Evolutionary conservation across 2,113 vertebrate genomes (phyloP).

Genomic region (Dicrurus megarhynchus): DNA sequence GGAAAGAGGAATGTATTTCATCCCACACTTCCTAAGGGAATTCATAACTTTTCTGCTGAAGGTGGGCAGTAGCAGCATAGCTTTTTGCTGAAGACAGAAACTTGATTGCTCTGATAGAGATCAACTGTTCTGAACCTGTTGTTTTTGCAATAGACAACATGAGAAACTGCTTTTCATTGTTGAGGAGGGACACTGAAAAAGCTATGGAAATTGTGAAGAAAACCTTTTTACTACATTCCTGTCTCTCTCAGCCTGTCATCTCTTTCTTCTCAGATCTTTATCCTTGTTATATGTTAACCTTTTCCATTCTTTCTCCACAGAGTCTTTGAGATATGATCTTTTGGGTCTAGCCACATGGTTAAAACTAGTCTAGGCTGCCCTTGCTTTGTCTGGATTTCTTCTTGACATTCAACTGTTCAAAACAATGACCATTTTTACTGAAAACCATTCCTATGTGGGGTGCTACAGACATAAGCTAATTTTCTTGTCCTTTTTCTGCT

Average conservation of each 20-base stretch:
- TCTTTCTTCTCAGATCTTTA: conserved; percentile 28
- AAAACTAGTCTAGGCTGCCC: not conserved
- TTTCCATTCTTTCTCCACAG: conserved; percentile 27
- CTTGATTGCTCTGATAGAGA: not conserved
- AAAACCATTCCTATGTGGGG: not conserved
- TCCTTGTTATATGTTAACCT: conserved; percentile 38
- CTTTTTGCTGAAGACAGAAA: not conserved
- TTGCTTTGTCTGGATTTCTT: not conserved
- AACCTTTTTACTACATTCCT: not conserved
- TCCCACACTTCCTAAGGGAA: not conserved
- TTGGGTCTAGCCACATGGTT: conserved; percentile 36
- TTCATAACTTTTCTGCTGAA: not conserved
- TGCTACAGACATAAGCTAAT: not conserved
- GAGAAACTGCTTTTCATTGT: not conserved
- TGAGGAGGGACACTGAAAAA: not conserved
- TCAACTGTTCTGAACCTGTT: not conserved
- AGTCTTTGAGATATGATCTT: conserved; percentile 23
- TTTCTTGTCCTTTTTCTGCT: not conserved
- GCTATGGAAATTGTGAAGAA: not conserved
- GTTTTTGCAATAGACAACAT: not conserved
- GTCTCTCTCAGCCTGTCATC: not conserved
- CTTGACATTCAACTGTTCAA: not conserved
- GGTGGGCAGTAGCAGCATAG: not conserved
- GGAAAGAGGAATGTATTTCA: not conserved
- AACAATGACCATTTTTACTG: not conserved